These are phyloP conservation scores for Cremastinae sp. DNA, from an alignment of 2,888 invertebrate species.

Conservation along the genomic window DNA sequence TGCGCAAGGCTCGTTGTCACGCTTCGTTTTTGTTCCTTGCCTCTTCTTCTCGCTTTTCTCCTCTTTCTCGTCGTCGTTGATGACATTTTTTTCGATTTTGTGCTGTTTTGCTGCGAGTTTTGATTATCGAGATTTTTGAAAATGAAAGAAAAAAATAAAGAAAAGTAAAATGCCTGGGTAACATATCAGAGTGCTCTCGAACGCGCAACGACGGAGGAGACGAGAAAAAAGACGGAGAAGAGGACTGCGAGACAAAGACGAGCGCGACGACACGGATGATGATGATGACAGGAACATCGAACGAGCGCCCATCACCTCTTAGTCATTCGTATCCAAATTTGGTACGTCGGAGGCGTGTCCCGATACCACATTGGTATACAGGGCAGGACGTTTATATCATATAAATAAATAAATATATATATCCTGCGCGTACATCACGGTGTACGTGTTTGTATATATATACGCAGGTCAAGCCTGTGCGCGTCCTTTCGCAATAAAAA, in stretches of 20 bases:
- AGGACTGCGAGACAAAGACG: neutral
- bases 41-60: neutral
- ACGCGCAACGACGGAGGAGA: neutral
- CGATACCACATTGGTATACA: slow-evolving; percentile 76
- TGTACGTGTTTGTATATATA: neutral
- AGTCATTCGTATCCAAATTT: slow-evolving; percentile 79
- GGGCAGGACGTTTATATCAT: slow-evolving; percentile 61
- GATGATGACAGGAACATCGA: slow-evolving; percentile 61
- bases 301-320: slow-evolving; percentile 77
- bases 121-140: slow-evolving; percentile 10
- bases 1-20: slow-evolving; percentile 61
- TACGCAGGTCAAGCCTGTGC: slow-evolving; percentile 43
- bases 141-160: slow-evolving; percentile 24
- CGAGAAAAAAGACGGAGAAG: slow-evolving; percentile 1
- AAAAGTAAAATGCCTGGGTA: slow-evolving; percentile 28
- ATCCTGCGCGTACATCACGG: neutral
- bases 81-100: neutral
- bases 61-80: neutral
- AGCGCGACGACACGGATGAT: slow-evolving; percentile 2
- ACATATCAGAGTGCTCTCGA: slow-evolving; percentile 51
- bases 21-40: slow-evolving; percentile 52
- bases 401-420: neutral
- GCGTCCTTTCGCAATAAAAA: slow-evolving; percentile 77
- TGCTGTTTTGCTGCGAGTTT: slow-evolving; percentile 1
- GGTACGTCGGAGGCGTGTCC: slow-evolving; percentile 59